Percentiles rank a stretch among this genome's conserved stretches.
Evolutionary conservation across 2,888 invertebrate species (phyloP).

Genomic region (Poecilus cupreus): DNA sequence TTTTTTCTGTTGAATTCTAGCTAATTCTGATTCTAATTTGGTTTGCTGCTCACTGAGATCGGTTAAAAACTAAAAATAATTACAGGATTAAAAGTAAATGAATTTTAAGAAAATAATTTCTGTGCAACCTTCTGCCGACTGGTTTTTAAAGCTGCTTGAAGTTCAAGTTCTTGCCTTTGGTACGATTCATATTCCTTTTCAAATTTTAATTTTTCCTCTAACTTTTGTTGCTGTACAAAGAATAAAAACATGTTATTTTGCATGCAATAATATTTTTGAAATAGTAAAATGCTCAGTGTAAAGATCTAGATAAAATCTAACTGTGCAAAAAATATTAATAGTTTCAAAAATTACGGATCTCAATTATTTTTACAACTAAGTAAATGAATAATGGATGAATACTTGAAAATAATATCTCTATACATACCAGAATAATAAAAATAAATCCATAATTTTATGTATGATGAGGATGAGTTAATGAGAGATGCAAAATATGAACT

Average conservation of each 20-base stretch:
- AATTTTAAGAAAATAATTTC: background rate
- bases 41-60: constrained; percentile 79
- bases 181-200: constrained; percentile 80
- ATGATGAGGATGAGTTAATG: constrained; percentile 50
- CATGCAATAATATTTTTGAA: background rate
- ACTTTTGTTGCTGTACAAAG: constrained; percentile 74
- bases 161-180: constrained; percentile 79
- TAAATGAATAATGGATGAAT: constrained; percentile 43
- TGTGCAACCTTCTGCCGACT: constrained; percentile 76
- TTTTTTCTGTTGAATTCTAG: constrained; percentile 80
- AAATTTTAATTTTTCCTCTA: constrained; percentile 75
- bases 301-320: constrained; percentile 35
- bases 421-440: constrained; percentile 52
- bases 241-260: constrained; percentile 42
- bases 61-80: constrained; percentile 72
- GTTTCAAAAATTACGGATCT: background rate
- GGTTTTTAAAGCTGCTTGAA: constrained; percentile 78
- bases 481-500: constrained; percentile 59
- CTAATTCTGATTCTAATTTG: constrained; percentile 80
- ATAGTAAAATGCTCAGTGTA: constrained; percentile 37
- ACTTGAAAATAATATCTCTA: constrained; percentile 41
- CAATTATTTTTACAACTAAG: background rate
- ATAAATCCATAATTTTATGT: constrained; percentile 42
- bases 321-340: constrained; percentile 49
- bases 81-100: background rate